phyloP scores from a whole-genome alignment of 2,888 invertebrate genomes.

The Plebejus anna region DNA sequence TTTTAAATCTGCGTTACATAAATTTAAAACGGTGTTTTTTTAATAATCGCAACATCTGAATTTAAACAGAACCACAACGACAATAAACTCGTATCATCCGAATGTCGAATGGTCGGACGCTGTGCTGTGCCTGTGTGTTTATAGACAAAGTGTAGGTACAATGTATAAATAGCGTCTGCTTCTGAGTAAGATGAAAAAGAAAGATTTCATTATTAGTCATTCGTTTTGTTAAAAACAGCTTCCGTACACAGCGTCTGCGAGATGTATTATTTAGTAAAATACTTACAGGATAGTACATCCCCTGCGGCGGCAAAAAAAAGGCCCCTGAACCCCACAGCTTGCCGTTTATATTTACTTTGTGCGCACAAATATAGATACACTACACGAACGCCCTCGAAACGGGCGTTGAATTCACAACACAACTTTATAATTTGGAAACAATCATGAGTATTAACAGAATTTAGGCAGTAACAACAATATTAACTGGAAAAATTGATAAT shows the following conservation, averaged over 20 bases:
- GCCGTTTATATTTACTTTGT: slow-evolving; percentile 86
- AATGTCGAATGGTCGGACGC: background rate
- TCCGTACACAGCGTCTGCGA: slow-evolving; percentile 6
- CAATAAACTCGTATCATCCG: background rate
- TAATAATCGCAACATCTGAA: background rate
- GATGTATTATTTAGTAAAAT: slow-evolving; percentile 42
- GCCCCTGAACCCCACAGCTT: slow-evolving; percentile 98
- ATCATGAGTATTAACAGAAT: slow-evolving; percentile 70
- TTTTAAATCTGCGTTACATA: background rate
- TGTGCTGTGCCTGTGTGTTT: background rate
- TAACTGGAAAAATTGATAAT: slow-evolving; percentile 54
- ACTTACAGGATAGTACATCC: slow-evolving; percentile 98
- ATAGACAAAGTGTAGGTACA: slow-evolving; percentile 24
- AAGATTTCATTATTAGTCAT: slow-evolving; percentile 4
- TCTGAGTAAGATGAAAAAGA: slow-evolving; percentile 24
- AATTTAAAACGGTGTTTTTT: background rate
- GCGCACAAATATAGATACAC: slow-evolving; percentile 77
- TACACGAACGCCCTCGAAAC: slow-evolving; percentile 67
- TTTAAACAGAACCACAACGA: background rate
- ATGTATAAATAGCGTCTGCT: slow-evolving; percentile 25
- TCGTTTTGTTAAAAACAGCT: background rate
- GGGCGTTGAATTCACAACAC: slow-evolving; percentile 74
- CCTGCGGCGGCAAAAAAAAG: slow-evolving; percentile 97
- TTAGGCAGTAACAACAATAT: slow-evolving; percentile 45
- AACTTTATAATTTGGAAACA: slow-evolving; percentile 72